Conservation (phyloP, 2,797 vertebrate genomes). For the Sarcophilus harrisii region DNA sequence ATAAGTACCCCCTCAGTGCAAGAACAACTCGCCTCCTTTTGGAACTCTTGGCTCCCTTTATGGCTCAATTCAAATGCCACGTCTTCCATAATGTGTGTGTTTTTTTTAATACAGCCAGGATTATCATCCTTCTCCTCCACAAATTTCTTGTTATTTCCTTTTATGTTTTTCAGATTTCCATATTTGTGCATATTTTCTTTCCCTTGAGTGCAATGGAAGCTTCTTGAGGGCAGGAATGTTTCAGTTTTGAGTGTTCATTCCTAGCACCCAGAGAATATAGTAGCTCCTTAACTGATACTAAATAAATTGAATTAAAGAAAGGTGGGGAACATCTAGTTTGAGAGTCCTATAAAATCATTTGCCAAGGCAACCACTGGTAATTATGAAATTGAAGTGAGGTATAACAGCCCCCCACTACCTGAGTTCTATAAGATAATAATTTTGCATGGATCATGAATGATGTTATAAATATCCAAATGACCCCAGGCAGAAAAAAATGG, state of each 20-base stretch:
- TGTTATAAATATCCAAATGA: too few species aligned
- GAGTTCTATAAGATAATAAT: too few species aligned
- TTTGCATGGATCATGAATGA: too few species aligned
- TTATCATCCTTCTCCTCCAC: neutral
- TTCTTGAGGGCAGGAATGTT: neutral
- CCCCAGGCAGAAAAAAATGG: too few species aligned
- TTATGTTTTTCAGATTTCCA: neutral
- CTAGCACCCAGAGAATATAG: neutral
- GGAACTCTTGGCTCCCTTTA: neutral
- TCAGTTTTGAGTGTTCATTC: neutral
- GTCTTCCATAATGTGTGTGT: neutral
- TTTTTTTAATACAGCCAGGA: too few species aligned
- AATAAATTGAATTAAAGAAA: neutral
- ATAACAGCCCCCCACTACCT: too few species aligned
- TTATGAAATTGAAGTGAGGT: too few species aligned
- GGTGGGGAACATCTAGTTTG: too few species aligned
- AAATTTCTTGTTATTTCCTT: neutral
- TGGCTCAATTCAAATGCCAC: neutral
- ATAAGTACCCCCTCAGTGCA: slow-evolving; percentile 43
- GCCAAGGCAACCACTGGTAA: too few species aligned
- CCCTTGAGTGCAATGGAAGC: neutral
- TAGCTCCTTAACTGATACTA: neutral
- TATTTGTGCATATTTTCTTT: neutral
- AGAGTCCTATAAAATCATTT: too few species aligned
- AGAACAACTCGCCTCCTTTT: slow-evolving; percentile 43